Evolutionary conservation across 2,888 invertebrate genomes (phyloP).

Genomic region (Caenorhabditis sp.): DNA sequence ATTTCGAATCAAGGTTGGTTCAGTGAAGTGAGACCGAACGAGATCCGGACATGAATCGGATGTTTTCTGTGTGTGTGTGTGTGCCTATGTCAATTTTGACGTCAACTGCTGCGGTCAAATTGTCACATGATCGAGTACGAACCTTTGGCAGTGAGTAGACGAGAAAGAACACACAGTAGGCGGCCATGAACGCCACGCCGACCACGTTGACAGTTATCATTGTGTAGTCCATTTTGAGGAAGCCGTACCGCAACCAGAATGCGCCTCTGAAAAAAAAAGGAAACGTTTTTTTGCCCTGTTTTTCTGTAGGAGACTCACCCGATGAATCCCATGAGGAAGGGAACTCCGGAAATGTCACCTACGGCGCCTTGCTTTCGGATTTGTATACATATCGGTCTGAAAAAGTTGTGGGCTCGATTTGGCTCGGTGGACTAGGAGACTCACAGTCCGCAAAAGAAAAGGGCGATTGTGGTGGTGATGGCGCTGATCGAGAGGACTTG

Average conservation of each 20-base stretch:
- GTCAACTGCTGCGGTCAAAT: slow-evolving; percentile 6
- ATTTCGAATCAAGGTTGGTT: too few species aligned
- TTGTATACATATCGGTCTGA: slow-evolving; percentile 74
- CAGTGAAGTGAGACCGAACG: too few species aligned
- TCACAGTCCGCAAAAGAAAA: slow-evolving; percentile 91
- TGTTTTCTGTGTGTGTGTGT: neutral
- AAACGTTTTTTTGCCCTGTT: neutral
- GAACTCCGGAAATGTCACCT: slow-evolving; percentile 73
- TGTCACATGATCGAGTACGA: slow-evolving; percentile 55
- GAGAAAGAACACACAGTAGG: slow-evolving; percentile 86
- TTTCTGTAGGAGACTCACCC: slow-evolving; percentile 59
- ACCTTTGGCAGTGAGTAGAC: slow-evolving; percentile 86
- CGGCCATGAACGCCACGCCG: slow-evolving; percentile 85
- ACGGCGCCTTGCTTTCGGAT: slow-evolving; percentile 67
- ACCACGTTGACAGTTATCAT: slow-evolving; percentile 87
- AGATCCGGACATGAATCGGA: slow-evolving; percentile 4
- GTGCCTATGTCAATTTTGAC: neutral
- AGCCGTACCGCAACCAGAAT: slow-evolving; percentile 88
- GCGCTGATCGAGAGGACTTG: slow-evolving; percentile 81
- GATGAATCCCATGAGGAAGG: slow-evolving; percentile 76
- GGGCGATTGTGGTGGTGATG: slow-evolving; percentile 87
- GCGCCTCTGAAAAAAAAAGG: slow-evolving; percentile 83
- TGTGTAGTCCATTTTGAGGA: slow-evolving; percentile 85
- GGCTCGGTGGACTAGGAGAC: too few species aligned
- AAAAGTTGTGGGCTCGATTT: too few species aligned